Percentiles rank a stretch among this genome's conserved stretches.
These are phyloP conservation scores for Drosophila monieri DNA, from an alignment of 2,888 invertebrate species.

Conservation along the genomic window DNA sequence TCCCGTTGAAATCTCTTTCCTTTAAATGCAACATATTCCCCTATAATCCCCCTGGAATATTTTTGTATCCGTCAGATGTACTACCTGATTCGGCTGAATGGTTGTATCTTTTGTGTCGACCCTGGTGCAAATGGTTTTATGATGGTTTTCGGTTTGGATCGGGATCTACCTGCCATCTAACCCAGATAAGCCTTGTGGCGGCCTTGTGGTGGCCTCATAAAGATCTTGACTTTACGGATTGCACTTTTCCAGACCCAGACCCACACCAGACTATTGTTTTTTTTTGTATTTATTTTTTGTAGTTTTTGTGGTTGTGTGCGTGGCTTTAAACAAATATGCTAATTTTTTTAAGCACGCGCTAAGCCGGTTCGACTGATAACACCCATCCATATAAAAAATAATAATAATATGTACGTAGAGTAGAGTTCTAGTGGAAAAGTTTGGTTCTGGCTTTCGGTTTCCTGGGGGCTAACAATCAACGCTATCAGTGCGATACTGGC, in stretches of 20 bases:
- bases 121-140: slow-evolving; percentile 59
- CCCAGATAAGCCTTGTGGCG: slow-evolving; percentile 12
- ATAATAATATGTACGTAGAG: background rate
- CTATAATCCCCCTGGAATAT: background rate
- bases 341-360: slow-evolving; percentile 30
- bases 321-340: slow-evolving; percentile 28
- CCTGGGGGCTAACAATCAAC: slow-evolving; percentile 9
- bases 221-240: slow-evolving; percentile 63
- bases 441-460: slow-evolving; percentile 5
- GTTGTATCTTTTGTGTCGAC: background rate
- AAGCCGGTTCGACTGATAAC: slow-evolving; percentile 19
- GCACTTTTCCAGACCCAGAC: slow-evolving; percentile 24
- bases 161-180: slow-evolving; percentile 18
- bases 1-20: background rate
- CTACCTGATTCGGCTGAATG: background rate
- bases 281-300: background rate
- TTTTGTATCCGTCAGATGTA: background rate
- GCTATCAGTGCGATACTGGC: slow-evolving; percentile 31
- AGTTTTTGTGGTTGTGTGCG: background rate
- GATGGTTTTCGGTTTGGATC: slow-evolving; percentile 26
- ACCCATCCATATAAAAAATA: background rate
- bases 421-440: slow-evolving; percentile 32
- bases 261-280: slow-evolving; percentile 9
- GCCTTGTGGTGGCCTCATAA: slow-evolving; percentile 50
- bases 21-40: background rate